phyloP scores from a whole-genome alignment of 1,140 invertebrate species.

The Tetramorium parvispinum region DNA sequence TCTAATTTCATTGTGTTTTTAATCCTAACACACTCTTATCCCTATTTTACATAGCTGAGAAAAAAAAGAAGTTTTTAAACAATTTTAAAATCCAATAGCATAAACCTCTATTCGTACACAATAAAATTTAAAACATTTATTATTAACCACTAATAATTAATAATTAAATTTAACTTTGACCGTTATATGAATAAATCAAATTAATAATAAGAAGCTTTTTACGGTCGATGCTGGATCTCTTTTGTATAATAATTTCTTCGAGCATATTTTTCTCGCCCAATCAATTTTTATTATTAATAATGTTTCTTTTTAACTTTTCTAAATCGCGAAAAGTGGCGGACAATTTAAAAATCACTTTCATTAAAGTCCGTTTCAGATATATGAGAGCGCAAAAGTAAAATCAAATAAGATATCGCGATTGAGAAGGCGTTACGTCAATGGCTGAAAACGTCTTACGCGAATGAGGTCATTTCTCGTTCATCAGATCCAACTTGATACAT shows the following conservation, averaged over 20 bases:
- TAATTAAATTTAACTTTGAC: too few relatives aligned
- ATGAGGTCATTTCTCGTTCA: conserved; percentile 59
- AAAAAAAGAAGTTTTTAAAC: not conserved
- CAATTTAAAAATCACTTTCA: not conserved
- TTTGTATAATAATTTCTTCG: too few relatives aligned
- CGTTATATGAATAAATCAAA: too few relatives aligned
- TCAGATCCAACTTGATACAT: conserved; percentile 67
- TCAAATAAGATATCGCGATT: not conserved
- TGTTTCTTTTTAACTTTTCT: not conserved
- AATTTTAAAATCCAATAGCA: not conserved
- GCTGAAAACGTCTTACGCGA: conserved; percentile 35
- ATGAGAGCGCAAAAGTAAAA: not conserved
- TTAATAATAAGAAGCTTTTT: too few relatives aligned
- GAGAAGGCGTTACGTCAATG: conserved; percentile 47
- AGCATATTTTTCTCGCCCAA: too few relatives aligned
- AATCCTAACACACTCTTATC: not conserved
- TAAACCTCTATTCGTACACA: not conserved
- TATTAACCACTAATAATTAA: not conserved
- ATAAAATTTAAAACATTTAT: not conserved
- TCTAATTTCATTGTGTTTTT: not conserved
- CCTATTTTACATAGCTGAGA: not conserved
- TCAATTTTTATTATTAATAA: not conserved
- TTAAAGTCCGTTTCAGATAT: not conserved
- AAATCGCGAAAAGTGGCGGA: not conserved
- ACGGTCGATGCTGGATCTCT: too few relatives aligned